Evolutionary conservation across 2,888 invertebrate species (phyloP).

Genomic region (Agrotis ipsilon): DNA sequence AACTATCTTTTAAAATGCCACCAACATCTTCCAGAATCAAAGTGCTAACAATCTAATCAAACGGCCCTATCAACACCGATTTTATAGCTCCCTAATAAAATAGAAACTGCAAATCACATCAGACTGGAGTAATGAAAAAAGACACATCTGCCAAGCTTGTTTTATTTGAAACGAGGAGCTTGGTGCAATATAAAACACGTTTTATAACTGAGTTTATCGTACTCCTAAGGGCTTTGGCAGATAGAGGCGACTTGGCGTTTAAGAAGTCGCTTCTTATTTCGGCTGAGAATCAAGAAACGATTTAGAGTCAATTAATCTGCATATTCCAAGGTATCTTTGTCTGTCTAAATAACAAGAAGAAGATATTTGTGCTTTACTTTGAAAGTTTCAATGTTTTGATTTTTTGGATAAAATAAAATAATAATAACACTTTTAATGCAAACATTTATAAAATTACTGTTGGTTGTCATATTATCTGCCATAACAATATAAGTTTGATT

Average conservation of each 20-base stretch:
- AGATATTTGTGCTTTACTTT: not conserved
- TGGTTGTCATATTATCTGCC: no score
- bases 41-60: conserved; percentile 40
- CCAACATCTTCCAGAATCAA: conserved; percentile 15
- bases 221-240: conserved; percentile 43
- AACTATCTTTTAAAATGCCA: conserved; percentile 1
- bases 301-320: not conserved
- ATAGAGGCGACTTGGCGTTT: conserved; percentile 21
- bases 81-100: conserved; percentile 63
- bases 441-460: no score
- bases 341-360: not conserved
- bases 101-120: conserved; percentile 66
- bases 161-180: conserved; percentile 68
- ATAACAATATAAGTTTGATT: no score
- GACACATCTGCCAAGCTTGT: conserved; percentile 61
- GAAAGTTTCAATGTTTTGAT: not conserved
- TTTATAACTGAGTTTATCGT: conserved; percentile 77
- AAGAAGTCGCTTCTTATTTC: no score
- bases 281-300: not conserved
- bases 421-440: no score
- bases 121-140: conserved; percentile 63
- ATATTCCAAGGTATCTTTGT: not conserved
- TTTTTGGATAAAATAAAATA: not conserved
- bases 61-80: conserved; percentile 39
- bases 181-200: conserved; percentile 70